Base-by-base conservation (phyloP, 1,140 invertebrate species). In the Mercenaria mercenaria region DNA sequence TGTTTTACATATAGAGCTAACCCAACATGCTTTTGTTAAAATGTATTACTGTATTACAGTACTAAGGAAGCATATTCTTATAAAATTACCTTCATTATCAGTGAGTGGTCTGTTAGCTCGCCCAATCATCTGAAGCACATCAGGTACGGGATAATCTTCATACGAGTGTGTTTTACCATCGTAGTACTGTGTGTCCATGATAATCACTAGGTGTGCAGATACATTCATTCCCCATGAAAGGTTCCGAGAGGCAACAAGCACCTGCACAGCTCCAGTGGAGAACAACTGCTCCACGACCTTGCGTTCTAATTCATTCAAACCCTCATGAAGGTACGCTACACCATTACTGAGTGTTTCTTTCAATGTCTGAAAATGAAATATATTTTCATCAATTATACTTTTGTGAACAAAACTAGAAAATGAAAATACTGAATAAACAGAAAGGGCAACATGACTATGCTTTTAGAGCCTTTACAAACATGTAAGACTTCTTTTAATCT, bases 111-210 rank as follows among this genome's bases (percentile, higher is more conserved):
- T 96, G 91, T 96, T 97, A 34, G 96, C 96, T 87, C 95, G 96
- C 0, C 99, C 99, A 72, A 99, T 97, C 99, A 99, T 99, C 96
- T 99, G 99, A 15, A 99, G 96, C 0, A 99, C 98, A 96, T 99
- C 99, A 3, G 98, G 99, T 43, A 99, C 97, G 0, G 99, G 98
- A 96, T 99, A 99, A 96, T 99, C 99, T 96, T 99, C 99, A 96
- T 99, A 97, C 90, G 96, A 96, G 92, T 97, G 97, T 61, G 96
- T 96, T 93, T 99, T 99, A 72, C 99, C 99, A 96, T 99, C 99
- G 96, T 99, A 99, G 92, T 97, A 97, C 95, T 99, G 99, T 0
- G 99, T 99, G 94, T 99, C 99, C 97, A 99, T 99, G 26, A 99
- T 98, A 41, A 99, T 97, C 0, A 99, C 99, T 26, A 99, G 97